phyloP scores from a whole-genome alignment of 2,797 vertebrate species.

The Sebastes minor region DNA sequence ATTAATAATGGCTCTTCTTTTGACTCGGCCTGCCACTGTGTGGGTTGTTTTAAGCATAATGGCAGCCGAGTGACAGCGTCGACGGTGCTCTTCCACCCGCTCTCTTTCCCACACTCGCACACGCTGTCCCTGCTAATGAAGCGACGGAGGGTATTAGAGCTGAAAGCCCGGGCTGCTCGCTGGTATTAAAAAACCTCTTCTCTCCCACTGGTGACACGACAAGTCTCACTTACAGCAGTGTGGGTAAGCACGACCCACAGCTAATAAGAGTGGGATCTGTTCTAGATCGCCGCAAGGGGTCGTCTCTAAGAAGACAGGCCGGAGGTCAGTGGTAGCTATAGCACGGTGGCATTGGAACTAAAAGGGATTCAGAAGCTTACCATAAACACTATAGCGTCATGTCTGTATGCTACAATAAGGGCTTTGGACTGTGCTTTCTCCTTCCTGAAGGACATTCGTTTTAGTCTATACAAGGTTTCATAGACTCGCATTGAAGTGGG shows the following conservation, averaged over 20 bases:
- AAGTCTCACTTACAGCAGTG: conserved; percentile 26
- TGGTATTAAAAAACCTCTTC: conserved; percentile 28
- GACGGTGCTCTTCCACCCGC: conserved; percentile 13
- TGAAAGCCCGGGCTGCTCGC: conserved; percentile 34
- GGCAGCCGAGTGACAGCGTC: conserved; percentile 55
- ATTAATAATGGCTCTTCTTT: conserved; percentile 62
- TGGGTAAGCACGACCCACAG: conserved; percentile 1
- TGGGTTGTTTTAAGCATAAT: conserved; percentile 58
- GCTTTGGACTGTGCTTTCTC: background rate
- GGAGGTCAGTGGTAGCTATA: background rate
- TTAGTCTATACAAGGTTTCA: background rate
- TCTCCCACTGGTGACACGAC: conserved; percentile 32
- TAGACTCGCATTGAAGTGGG: background rate
- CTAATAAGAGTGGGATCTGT: conserved; percentile 39
- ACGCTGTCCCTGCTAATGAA: conserved; percentile 60
- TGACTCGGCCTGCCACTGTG: conserved; percentile 44
- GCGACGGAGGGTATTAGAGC: conserved; percentile 47
- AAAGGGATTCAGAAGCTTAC: background rate
- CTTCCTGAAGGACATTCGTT: background rate
- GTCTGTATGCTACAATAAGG: background rate
- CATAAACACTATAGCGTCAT: background rate
- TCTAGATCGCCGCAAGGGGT: background rate
- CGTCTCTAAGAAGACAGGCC: conserved; percentile 1
- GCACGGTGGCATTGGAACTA: background rate
- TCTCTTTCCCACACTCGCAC: conserved; percentile 29